Evolutionary conservation across 2,113 vertebrate species (phyloP).

Genomic region (Arenaria interpres): DNA sequence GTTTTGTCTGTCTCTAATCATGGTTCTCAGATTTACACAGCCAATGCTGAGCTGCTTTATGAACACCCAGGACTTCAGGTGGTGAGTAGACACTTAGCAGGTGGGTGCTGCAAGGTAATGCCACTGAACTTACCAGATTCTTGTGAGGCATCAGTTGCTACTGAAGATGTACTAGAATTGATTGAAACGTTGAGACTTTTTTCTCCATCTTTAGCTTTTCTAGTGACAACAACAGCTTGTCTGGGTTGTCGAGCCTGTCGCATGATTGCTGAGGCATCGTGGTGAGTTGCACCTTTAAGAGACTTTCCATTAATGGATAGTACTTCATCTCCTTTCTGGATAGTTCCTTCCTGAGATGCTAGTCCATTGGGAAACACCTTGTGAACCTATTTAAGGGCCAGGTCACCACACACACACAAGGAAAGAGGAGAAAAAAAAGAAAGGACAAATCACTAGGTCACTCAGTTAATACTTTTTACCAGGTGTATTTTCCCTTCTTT

Average conservation of each 20-base stretch:
- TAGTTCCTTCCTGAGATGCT: constrained; percentile 91
- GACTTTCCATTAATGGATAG: constrained; percentile 94
- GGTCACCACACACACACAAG: neutral
- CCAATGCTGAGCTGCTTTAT: neutral
- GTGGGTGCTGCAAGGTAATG: neutral
- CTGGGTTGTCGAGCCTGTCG: constrained; percentile 83
- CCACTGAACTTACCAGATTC: constrained; percentile 10
- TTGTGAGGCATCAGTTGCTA: constrained; percentile 30
- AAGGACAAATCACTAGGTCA: neutral
- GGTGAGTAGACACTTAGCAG: neutral
- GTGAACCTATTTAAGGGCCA: constrained; percentile 82
- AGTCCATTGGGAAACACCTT: constrained; percentile 88
- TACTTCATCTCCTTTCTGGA: constrained; percentile 91
- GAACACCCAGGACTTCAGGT: neutral
- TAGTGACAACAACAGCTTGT: constrained; percentile 89
- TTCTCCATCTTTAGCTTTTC: constrained; percentile 69
- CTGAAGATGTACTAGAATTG: constrained; percentile 18
- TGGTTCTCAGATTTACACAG: neutral
- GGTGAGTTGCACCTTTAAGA: constrained; percentile 84
- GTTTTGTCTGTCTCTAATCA: neutral
- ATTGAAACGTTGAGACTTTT: neutral
- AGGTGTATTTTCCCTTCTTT: neutral
- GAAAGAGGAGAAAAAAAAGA: neutral
- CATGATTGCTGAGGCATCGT: constrained; percentile 81
- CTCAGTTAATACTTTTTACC: neutral